Base-by-base conservation (phyloP, 2,888 invertebrate genomes). In the Pemphredon lugubris region DNA sequence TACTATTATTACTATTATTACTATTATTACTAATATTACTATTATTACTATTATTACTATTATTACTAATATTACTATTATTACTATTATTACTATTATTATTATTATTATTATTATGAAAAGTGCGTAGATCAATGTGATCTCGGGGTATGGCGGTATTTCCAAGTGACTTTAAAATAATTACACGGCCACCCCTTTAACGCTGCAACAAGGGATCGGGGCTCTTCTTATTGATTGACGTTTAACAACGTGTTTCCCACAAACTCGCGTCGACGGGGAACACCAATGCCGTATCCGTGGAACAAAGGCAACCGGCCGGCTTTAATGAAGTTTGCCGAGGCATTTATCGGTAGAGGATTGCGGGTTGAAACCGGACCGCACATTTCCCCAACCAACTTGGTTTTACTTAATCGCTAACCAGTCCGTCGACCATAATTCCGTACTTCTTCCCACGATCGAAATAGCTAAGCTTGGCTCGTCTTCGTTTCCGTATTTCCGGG, bases 271-370 rank as follows among this genome's bases (percentile, higher is more conserved):
- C 50, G 37, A 20, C 51, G 26, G 26, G 55, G 48, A 44, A 45
- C 44, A 18, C 42, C 16, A 34, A 3, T 11, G 30, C 30, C 21
- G 14, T 2, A n/a, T 5, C 26, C 26, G 16, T 26, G 14, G 16
- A 30, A 59, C 53, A 73, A 63, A 67, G 48, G 54, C 42, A 23
- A 9, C 37, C 37, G 55, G 6, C 42, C 30, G 72, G 63, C 58
- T 71, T 75, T 71, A 75, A 75, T 63, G 66, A 75, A 75, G 57
- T 71, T 75, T 75, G 44, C 71, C 45, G 13, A 55, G 47, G 66
- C 66, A 67, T 71, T 71, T 57, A 63, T 39, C 55, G 55, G 39
- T 32, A 21, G 47, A 37, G 45, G 13, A 40, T 58, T 53, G 51
- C 3, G 60, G 48, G 32, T 32, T 34, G 47, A 63, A 75, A 59